Evolutionary conservation across 2,888 invertebrate species (phyloP), one percentile per base, ranked within the genome.

Genomic region (Ectemnius lituratus): DNA sequence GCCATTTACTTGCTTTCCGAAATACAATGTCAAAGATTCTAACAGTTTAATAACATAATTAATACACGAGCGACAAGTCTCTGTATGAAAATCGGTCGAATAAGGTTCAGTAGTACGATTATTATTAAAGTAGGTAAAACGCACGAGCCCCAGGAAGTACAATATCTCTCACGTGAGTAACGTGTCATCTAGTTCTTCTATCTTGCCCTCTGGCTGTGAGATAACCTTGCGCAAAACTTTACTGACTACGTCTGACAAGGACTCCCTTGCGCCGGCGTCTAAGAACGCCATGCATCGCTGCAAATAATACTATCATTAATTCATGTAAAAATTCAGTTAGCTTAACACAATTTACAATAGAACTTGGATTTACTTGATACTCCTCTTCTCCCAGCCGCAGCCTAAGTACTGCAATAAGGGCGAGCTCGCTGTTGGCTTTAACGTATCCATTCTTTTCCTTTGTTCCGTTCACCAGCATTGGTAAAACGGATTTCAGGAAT

Each of bases 381-480:
- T 94, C 94, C 70, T 92, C 91, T 69, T 96, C 95, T 66, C 96
- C 96, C 67, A 94, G 93, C 82, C 95, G 94, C 80, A 99, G 92
- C 73, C 95, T 94, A 81, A 99, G 93, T 81, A 98, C 94, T 64
- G 96, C 94, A 62, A 98, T 94, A 63, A 99, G 93, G 8, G 98
- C 98, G 78, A 96, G 94, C 93, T 99, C 99, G 56, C 98, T 96
- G 92, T 97, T 97, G 56, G 97, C 96, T 91, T 97, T 96, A 57
- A 99, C 99, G 89, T 97, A 96, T 62, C 97, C 95, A 92, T 99
- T 99, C 92, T 98, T 99, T 92, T 99, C 99, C 92, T 99, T 99
- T 73, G 98, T 98, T 78, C 99, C 99, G 92, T 98, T 99, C 65
- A 99, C 98, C 84, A 99, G 92, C 92, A 97, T 96, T 0, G 99